Base-by-base conservation (phyloP, 1,140 invertebrate species). In the Zaprionus gabonicus region DNA sequence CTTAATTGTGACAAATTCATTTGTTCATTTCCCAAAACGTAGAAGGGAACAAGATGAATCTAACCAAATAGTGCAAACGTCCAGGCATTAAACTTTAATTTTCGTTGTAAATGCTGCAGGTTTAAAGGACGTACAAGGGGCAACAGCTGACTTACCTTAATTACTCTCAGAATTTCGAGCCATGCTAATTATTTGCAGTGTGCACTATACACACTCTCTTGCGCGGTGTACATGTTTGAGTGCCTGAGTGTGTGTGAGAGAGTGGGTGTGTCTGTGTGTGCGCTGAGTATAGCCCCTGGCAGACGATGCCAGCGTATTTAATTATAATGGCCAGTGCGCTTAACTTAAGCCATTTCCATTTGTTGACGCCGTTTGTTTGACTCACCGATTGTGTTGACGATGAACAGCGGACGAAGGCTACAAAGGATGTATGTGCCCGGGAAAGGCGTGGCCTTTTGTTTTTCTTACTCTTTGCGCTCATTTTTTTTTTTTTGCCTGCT, bases 121-220 rank as follows among this genome's bases (percentile, higher is more conserved):
- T 25, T 51, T 25, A 51, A 20, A 51, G 20, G 3, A 46, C 20
- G 12, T 25, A 53, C 23, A 73, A 72, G 55, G 57, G 78, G 59
- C 62, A 88, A 79, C 81, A 88, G 84, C 84, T 90, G 75, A 88
- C 75, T 84, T 88, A 90, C 84, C 84, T 88, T 88, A 90, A 88
- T 88, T 90, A 87, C 83, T 82, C 80, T 74, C 77, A 60, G 81
- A 55, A 83, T 68, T 83, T 62, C 74, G 36, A 73, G 84, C 71
- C 71, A 83, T 71, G 84, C 84, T 88, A 90, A 88, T 88, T 88
- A 88, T 88, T 88, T 88, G 75, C 81, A 71, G 58, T 73, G 65
- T 75, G 72, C 77, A 81, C 51, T 78, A 68, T 58, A 56, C 41
- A 15, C 41, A 9, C 20, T 20, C 27, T 23, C 17, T 46, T 38